Evolutionary conservation across 2,113 vertebrate species (phyloP).

Genomic region (Romanogobio albipinnatus): DNA sequence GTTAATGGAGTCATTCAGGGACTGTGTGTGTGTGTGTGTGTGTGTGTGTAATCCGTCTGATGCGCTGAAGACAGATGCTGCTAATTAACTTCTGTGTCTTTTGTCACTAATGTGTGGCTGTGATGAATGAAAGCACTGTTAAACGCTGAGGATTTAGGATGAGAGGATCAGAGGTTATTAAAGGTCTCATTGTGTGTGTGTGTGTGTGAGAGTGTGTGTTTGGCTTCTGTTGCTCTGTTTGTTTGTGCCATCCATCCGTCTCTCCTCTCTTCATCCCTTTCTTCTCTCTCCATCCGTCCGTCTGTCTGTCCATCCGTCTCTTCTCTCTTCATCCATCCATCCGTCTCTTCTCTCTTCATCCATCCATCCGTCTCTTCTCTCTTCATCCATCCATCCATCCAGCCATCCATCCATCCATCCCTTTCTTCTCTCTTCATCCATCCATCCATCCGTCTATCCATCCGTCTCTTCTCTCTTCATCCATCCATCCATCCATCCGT

Average conservation of each 20-base stretch:
- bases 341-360: rapidly evolving
- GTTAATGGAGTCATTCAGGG: slow-evolving; percentile 47
- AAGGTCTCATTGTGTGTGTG: background rate
- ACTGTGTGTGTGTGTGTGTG: slow-evolving; percentile 20
- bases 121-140: slow-evolving; percentile 39
- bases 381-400: no score
- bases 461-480: no score
- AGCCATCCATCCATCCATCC: no score
- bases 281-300: no score
- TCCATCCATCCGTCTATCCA: no score
- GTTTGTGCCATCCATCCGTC: background rate
- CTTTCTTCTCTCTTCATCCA: no score
- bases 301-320: no score
- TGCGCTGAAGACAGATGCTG: slow-evolving; percentile 44
- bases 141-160: background rate
- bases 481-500: no score
- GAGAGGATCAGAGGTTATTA: background rate
- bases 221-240: background rate
- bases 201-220: background rate
- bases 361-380: no score
- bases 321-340: no score
- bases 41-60: slow-evolving; percentile 28
- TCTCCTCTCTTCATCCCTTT: no score
- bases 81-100: slow-evolving; percentile 43
- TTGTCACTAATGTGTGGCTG: slow-evolving; percentile 31